Evolutionary conservation across 1,140 invertebrate species (phyloP).

Genomic region (Plutomurus gul): DNA sequence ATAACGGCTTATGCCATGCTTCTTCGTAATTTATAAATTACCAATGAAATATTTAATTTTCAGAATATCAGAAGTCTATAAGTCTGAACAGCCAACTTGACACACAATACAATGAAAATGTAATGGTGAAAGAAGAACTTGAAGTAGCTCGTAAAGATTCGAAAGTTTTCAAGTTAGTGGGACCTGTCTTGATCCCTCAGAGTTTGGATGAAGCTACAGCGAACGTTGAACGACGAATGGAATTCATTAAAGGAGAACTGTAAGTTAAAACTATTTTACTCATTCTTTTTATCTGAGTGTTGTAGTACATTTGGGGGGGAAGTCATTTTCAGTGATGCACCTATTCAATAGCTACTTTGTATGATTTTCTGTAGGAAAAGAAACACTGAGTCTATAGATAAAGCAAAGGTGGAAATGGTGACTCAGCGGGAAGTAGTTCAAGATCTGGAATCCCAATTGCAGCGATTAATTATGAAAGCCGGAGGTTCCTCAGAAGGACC

Average conservation of each 20-base stretch:
- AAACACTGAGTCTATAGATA: neutral
- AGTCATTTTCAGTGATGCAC: neutral
- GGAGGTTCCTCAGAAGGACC: neutral
- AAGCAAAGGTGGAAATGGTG: neutral
- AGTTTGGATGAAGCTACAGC: constrained; percentile 15
- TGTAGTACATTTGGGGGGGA: neutral
- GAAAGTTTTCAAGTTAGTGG: constrained; percentile 27
- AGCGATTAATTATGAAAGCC: neutral
- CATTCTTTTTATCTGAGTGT: neutral
- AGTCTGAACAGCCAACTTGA: constrained; percentile 31
- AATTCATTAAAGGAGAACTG: constrained; percentile 37
- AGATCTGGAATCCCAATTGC: constrained; percentile 1
- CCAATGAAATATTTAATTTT: neutral
- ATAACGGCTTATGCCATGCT: too few relatives aligned
- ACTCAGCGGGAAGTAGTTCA: constrained; percentile 15
- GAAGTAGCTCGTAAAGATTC: neutral
- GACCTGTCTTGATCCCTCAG: constrained; percentile 29
- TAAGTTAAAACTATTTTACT: too few relatives aligned
- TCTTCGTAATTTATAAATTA: too few relatives aligned
- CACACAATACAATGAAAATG: constrained; percentile 42
- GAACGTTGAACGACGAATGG: constrained; percentile 37
- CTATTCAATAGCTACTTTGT: too few relatives aligned
- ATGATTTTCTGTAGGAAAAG: constrained; percentile 13
- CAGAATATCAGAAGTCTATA: constrained; percentile 41
- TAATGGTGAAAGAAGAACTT: constrained; percentile 46